Conservation (phyloP, 2,888 invertebrate genomes). For the Dendrolimus pini region DNA sequence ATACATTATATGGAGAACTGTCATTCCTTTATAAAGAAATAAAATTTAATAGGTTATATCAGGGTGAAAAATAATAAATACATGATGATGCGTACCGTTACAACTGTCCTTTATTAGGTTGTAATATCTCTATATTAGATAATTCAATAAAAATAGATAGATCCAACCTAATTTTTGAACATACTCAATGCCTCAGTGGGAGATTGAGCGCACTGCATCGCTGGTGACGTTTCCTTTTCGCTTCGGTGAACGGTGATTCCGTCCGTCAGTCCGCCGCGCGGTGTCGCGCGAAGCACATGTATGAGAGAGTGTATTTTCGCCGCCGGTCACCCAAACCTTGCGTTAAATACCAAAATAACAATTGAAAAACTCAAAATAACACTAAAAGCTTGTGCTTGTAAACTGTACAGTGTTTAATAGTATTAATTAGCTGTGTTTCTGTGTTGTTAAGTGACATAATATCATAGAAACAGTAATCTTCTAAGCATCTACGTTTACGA, state of each 20-base stretch:
- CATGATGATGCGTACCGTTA: too few relatives aligned
- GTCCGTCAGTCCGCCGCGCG: slow-evolving; percentile 50
- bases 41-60: too few relatives aligned
- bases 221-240: neutral
- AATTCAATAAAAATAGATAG: too few relatives aligned
- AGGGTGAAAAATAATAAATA: too few relatives aligned
- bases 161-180: too few relatives aligned
- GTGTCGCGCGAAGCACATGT: slow-evolving; percentile 32
- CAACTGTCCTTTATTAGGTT: too few relatives aligned
- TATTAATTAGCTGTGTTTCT: slow-evolving; percentile 43
- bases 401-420: slow-evolving; percentile 37
- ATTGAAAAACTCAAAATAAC: slow-evolving; percentile 38
- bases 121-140: too few relatives aligned
- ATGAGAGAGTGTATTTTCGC: slow-evolving; percentile 4
- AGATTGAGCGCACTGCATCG: neutral
- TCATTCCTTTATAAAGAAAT: too few relatives aligned
- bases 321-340: slow-evolving; percentile 18
- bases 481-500: slow-evolving; percentile 38
- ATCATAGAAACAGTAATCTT: slow-evolving; percentile 32
- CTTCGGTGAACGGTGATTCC: slow-evolving; percentile 23
- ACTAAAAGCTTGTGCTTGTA: slow-evolving; percentile 27
- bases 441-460: slow-evolving; percentile 30
- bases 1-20: too few relatives aligned
- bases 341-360: slow-evolving; percentile 41
- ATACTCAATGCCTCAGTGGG: neutral